phyloP scores from a whole-genome alignment of 2,888 invertebrate genomes.

The Argyresthia albistria region DNA sequence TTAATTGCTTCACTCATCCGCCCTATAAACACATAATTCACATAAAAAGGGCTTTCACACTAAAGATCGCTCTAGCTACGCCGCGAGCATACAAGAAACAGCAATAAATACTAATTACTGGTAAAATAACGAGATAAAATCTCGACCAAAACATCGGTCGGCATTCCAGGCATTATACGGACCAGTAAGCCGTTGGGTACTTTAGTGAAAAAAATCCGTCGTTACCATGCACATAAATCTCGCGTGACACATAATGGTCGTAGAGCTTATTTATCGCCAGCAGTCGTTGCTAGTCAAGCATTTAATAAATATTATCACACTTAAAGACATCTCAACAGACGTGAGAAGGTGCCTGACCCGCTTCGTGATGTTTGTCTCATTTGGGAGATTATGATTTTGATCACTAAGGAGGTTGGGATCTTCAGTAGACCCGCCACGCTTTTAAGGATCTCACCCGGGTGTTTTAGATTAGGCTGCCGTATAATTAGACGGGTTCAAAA shows the following conservation, averaged over 20 bases:
- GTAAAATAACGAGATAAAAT: constrained; percentile 65
- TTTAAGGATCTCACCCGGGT: constrained; percentile 28
- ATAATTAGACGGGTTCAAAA: constrained; percentile 47
- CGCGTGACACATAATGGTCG: constrained; percentile 61
- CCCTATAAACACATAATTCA: constrained; percentile 53
- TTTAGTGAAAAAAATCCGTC: constrained; percentile 39
- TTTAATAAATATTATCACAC: constrained; percentile 72
- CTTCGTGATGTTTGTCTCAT: constrained; percentile 69
- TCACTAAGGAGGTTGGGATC: constrained; percentile 43
- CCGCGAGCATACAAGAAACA: constrained; percentile 28
- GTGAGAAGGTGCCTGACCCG: constrained; percentile 70
- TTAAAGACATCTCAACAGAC: constrained; percentile 64
- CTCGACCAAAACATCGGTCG: constrained; percentile 36
- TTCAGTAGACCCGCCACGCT: constrained; percentile 17
- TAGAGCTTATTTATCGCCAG: constrained; percentile 60
- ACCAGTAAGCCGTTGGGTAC: constrained; percentile 18
- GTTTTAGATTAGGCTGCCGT: constrained; percentile 35
- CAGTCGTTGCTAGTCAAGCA: constrained; percentile 57
- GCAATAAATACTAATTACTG: constrained; percentile 71
- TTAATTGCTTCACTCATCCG: constrained; percentile 62
- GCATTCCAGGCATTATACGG: constrained; percentile 39
- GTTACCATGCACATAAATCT: constrained; percentile 63
- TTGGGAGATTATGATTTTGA: constrained; percentile 54
- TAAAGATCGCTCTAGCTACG: constrained; percentile 33
- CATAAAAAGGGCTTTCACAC: constrained; percentile 48